Conservation (phyloP, 92 coral and sea anemone species). For the Phenganax marumi region DNA sequence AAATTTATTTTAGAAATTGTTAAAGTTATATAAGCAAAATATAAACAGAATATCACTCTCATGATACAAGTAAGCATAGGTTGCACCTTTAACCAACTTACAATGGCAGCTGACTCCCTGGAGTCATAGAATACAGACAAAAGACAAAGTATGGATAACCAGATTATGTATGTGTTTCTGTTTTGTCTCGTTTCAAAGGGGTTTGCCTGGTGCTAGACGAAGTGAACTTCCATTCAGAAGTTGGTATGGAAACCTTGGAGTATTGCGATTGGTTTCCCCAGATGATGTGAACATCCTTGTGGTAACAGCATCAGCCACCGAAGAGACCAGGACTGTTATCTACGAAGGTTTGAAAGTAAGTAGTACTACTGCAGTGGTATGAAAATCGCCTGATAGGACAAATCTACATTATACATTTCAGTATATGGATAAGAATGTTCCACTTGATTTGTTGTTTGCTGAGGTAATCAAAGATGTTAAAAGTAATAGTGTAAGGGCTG, state of each 20-base stretch:
- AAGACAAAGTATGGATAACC: too few relatives aligned
- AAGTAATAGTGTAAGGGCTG: neutral
- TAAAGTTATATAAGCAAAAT: neutral
- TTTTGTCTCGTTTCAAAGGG: neutral
- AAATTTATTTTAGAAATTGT: neutral
- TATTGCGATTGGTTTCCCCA: neutral
- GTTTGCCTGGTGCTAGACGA: slow-evolving; percentile 12
- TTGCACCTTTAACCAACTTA: neutral
- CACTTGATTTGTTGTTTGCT: neutral
- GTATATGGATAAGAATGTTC: neutral
- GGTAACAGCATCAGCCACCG: slow-evolving; percentile 13
- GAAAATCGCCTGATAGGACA: neutral
- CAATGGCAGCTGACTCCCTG: too few relatives aligned
- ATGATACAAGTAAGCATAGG: neutral
- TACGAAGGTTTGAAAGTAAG: neutral
- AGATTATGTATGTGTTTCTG: neutral
- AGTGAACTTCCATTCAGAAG: neutral
- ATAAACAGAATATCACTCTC: neutral
- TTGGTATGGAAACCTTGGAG: too few relatives aligned
- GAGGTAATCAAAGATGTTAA: neutral
- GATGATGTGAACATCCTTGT: neutral
- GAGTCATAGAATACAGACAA: too few relatives aligned
- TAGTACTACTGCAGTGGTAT: neutral
- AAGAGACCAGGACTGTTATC: neutral
- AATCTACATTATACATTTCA: neutral